Percentiles rank a stretch among this genome's conserved stretches.
Conservation (phyloP, 1,140 invertebrate genomes). For the fruit fly (Drosophila melanogaster) region Release_6_plus_ISO1_MT NT_037436.4:13731001-13731500, state of each 20-base stretch:
- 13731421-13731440: too few species aligned
- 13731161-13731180: conserved; percentile 65
- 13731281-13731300: conserved; percentile 9
- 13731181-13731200: conserved; percentile 81
- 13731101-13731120: conserved; percentile 31
- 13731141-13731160: conserved; percentile 55
- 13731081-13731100: conserved; percentile 64
- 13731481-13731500: conserved; percentile 1
- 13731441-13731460: neutral
- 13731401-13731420: too few species aligned
- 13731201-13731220: conserved; percentile 81
- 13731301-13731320: conserved; percentile 7
- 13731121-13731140: conserved; percentile 36
- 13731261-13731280: conserved; percentile 21
- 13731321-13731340: conserved; percentile 23
- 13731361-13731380: neutral
- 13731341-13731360: conserved; percentile 57
- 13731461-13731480: neutral
- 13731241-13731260: conserved; percentile 6
- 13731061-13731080: conserved; percentile 68
- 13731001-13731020: conserved; percentile 11
- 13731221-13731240: conserved; percentile 56
- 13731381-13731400: neutral
- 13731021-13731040: conserved; percentile 21
- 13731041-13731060: conserved; percentile 32